Evolutionary conservation across 2,113 vertebrate species (phyloP).

Genomic region (Aphyosemion australe): DNA sequence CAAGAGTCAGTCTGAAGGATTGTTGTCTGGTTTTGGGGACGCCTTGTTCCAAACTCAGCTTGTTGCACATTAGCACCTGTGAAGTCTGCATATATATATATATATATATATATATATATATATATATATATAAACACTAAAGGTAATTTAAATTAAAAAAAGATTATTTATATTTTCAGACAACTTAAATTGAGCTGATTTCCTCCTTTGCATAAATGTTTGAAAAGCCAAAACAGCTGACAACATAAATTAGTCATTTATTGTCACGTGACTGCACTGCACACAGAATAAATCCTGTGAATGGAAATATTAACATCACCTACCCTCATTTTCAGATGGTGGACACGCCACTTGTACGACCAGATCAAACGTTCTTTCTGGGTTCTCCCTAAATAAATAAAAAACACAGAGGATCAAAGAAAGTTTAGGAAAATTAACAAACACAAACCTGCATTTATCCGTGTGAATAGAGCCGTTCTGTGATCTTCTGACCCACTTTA

Average conservation of each 20-base stretch:
- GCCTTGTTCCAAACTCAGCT: no score
- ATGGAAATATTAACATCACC: constrained; percentile 5
- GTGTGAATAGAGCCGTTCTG: neutral
- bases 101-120: no score
- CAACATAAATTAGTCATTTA: no score
- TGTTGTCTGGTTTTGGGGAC: no score
- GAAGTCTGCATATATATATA: no score
- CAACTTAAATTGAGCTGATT: neutral
- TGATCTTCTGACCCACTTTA: constrained; percentile 6
- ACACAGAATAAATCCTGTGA: neutral
- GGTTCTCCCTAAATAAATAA: constrained; percentile 85
- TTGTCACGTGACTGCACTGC: no score
- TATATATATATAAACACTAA: no score
- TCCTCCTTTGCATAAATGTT: neutral
- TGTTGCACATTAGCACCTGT: no score
- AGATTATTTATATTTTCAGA: no score
- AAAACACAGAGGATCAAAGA: constrained; percentile 1
- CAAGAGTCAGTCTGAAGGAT: no score
- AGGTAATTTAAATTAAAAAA: no score
- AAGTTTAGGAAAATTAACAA: neutral
- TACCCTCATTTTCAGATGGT: constrained; percentile 91
- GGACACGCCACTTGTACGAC: constrained; percentile 92
- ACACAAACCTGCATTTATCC: neutral
- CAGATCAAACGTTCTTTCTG: constrained; percentile 94
- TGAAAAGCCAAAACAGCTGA: neutral